A percentile compares a stretch with the other conserved stretches of the same genome.
These are phyloP conservation scores for Drosophila sechellia DNA, from an alignment of 1,140 invertebrate species.

Conservation along the genomic window DNA sequence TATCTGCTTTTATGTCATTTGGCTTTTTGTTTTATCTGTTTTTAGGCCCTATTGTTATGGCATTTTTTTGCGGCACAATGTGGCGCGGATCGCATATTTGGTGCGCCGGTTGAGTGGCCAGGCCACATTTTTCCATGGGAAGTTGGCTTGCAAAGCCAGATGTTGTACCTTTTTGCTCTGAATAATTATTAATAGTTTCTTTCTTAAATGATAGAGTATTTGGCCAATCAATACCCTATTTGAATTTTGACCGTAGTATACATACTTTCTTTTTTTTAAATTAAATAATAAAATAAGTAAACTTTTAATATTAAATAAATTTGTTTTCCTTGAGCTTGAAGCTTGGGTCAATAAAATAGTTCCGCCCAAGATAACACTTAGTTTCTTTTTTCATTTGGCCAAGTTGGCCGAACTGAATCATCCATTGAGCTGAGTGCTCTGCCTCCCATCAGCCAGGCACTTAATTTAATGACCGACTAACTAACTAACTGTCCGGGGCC, in stretches of 20 bases:
- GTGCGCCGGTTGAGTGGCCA: conserved; percentile 25
- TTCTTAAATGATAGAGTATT: neutral
- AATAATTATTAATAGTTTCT: neutral
- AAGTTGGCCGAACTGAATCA: conserved; percentile 21
- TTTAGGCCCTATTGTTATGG: conserved; percentile 17
- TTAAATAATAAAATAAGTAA: neutral
- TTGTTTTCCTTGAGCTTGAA: neutral
- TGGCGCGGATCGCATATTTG: conserved; percentile 10
- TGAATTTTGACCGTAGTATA: too few relatives aligned
- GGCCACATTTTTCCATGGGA: conserved; percentile 3
- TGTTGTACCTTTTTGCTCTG: conserved; percentile 4
- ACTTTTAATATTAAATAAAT: too few relatives aligned
- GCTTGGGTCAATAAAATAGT: conserved; percentile 2
- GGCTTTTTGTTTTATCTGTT: too few relatives aligned
- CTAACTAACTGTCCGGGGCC: conserved; percentile 27
- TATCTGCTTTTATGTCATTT: too few relatives aligned
- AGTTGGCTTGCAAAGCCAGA: conserved; percentile 1
- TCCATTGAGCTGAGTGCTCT: conserved; percentile 10
- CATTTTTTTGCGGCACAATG: conserved; percentile 4
- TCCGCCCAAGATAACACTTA: conserved; percentile 2
- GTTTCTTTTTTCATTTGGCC: neutral
- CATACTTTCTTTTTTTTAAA: neutral
- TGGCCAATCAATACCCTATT: neutral
- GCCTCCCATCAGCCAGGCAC: conserved; percentile 48
- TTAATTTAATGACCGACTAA: conserved; percentile 67